Conservation (phyloP, 2,113 vertebrate species). For the Morone chrysops region DNA sequence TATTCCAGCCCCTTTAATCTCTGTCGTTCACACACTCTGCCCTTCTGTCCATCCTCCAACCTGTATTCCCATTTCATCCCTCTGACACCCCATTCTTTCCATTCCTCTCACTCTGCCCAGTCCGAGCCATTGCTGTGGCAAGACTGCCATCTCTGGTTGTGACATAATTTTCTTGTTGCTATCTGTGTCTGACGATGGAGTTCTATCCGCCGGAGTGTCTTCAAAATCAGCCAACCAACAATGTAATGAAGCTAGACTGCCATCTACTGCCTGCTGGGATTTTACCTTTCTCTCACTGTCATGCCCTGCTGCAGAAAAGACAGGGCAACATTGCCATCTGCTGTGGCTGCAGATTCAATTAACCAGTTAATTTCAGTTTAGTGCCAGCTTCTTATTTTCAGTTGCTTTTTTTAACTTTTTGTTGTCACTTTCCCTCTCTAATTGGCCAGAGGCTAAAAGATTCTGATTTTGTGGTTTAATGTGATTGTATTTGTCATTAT, state of each 20-base stretch:
- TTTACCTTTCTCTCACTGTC: conserved; percentile 9
- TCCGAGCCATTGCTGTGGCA: conserved; percentile 29
- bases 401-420: conserved; percentile 12
- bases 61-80: conserved; percentile 63
- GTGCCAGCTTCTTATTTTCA: neutral
- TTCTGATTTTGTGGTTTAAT: neutral
- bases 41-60: conserved; percentile 76
- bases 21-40: conserved; percentile 70
- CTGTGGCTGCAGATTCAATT: conserved; percentile 39
- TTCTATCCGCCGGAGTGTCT: conserved; percentile 56
- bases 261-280: conserved; percentile 72
- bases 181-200: conserved; percentile 50
- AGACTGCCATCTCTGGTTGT: conserved; percentile 78
- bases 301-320: conserved; percentile 11
- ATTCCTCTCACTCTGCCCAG: conserved; percentile 18
- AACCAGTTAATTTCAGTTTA: conserved; percentile 8
- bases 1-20: conserved; percentile 72
- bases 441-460: neutral
- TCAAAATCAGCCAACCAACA: conserved; percentile 43
- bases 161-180: conserved; percentile 35
- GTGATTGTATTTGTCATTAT: neutral
- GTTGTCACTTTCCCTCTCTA: neutral
- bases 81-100: conserved; percentile 46
- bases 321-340: conserved; percentile 73
- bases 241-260: conserved; percentile 71